Base-by-base conservation (phyloP, 2,113 vertebrate genomes). In the Greenwoodochromis staneri region DNA sequence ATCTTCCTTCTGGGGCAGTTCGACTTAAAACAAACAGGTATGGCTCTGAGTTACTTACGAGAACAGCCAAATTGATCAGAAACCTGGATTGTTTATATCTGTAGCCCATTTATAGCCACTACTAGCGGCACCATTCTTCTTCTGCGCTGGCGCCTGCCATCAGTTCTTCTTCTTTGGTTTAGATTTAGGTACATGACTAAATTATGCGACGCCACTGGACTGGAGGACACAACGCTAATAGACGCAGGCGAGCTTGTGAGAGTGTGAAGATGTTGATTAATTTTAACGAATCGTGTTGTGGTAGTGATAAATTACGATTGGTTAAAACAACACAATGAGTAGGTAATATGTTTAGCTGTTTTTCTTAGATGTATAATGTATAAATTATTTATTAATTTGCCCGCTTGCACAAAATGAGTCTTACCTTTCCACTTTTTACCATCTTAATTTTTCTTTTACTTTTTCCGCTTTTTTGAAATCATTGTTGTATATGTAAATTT, bases 111-210 rank as follows among this genome's bases (percentile, higher is more conserved):
- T 71, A 12, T 42, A 85, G 66, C 83, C 92, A 90, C 83, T 85
- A 24, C 86, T 9, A 66, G 49, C 36, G 24, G 82, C 31, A 45
- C 45, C 5, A 7, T 8, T 86, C 63, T 90, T 89, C 85, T 93
- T 85, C 88, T 69, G 14, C 8, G n/a, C 29, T 14, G 10, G 6
- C 24, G 51, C 36, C 69, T 87, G 54, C 63, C 16, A 24, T 12
- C 21, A 2, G 5, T n/a, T 93, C 89, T 89, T 91, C 87, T 84
- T 92, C 86, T 10, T 11, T 53, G 17, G 14, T 87, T n/a, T 2
- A 3, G 2, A 11, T 11, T 10, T 8, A 12, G 4, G 1, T 8
- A 14, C 10, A 5, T 2, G 2, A 4, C 4, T 9, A 10, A 61
- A 54, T 80, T 49, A 1, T 57, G 87, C 86, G 90, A 86, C 90